Conservation (phyloP, 2,113 vertebrate species). For the Apaloderma vittatum region DNA sequence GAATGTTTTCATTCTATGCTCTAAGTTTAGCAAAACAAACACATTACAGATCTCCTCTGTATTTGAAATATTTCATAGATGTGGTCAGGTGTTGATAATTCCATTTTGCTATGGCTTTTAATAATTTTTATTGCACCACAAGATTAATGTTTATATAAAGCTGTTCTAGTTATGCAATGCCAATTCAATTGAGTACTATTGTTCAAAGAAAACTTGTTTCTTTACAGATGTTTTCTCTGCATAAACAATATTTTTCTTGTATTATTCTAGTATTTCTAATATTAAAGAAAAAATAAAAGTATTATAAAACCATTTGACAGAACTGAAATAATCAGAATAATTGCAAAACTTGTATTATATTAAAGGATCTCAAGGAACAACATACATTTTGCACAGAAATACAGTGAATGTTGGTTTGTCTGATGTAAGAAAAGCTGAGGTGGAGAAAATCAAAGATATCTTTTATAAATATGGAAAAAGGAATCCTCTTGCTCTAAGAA, state of each 20-base stretch:
- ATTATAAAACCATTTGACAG: neutral
- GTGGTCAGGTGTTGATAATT: conserved; percentile 25
- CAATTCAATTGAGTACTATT: neutral
- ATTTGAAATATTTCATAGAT: conserved; percentile 31
- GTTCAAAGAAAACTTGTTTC: neutral
- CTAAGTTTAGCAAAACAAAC: conserved; percentile 51
- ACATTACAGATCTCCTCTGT: neutral
- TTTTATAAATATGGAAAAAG: neutral
- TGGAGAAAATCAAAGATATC: neutral
- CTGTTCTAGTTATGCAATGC: neutral
- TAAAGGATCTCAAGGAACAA: neutral
- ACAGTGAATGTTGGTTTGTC: neutral
- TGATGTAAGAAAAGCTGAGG: neutral
- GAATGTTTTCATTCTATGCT: neutral
- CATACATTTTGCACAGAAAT: neutral
- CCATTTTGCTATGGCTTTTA: neutral
- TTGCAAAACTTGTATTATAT: neutral
- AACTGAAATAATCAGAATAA: neutral
- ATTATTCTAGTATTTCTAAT: neutral
- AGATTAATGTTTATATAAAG: neutral
- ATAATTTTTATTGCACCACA: neutral
- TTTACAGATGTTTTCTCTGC: neutral
- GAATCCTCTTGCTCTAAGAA: neutral
- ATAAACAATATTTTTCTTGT: neutral
- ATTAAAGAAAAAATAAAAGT: neutral